Evolutionary conservation across 2,797 vertebrate species (phyloP), one percentile per base, ranked within the genome.

Genomic region (Erithacus rubecula): DNA sequence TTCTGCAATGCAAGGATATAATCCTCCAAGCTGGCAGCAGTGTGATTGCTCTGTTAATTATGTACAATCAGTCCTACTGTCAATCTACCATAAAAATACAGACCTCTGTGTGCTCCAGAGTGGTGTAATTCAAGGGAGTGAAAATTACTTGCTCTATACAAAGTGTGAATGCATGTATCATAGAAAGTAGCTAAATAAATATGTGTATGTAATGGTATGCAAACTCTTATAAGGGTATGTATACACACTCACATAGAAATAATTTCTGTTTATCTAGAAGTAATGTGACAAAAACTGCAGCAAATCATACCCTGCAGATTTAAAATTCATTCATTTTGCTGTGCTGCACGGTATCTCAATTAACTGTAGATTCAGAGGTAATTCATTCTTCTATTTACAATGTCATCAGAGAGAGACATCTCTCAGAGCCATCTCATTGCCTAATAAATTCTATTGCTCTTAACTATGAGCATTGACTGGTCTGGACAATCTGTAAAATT

Each of bases 1-100:
- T 83, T 86, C 67, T 63, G 29, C 70, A n/a, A 4, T 63, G 39
- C 1, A 7, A 86, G 12, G 55, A 29, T 59, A 23, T 52, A 83
- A 81, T 58, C 51, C 80, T 78, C 55, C 69, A 90, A 65, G 47
- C 39, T 9, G 3, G 34, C 29, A 87, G 82, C 2, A 0, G 43
- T 44, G 41, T 62, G 74, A 71, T 65, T 78, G 47, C 69, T 90
- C 74, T 86, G 52, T 86, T 93, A 93, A 89, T 95, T 87, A 91
- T 9, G 64, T 39, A 60, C 49, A 91, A 75, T 95, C 80, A 87
- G 36, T 74, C 39, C 63, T 72, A 34, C 76, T 88, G 83, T 86
- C 89, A 92, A 81, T 83, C 41, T 64, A 56, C 37, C 10, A 16
- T 10, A 78, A 81, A 90, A 88, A 41, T 19, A 17, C 5, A 88